Evolutionary conservation across 2,797 vertebrate species (phyloP).

Genomic region (Notolabrus celidotus): DNA sequence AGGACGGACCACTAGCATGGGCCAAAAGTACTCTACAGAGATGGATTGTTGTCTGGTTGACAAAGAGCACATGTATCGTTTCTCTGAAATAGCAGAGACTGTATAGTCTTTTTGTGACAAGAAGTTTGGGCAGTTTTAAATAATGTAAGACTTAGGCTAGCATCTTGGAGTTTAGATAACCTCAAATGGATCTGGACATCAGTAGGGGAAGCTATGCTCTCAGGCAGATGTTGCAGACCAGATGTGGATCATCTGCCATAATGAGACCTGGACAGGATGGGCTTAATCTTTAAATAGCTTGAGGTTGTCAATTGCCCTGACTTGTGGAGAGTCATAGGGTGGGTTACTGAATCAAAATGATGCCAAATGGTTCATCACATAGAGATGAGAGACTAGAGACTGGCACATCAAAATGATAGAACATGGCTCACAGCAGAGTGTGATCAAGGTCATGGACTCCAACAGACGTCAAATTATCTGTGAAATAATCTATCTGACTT

Average conservation of each 20-base stretch:
- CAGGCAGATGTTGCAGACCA: constrained; percentile 1
- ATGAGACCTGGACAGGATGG: constrained; percentile 5
- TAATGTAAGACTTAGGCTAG: not conserved
- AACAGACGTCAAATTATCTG: no score
- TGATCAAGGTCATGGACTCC: no score
- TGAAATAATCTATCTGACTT: no score
- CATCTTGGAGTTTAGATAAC: not conserved
- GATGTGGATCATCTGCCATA: constrained; percentile 4
- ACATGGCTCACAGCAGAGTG: no score
- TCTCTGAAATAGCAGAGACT: not conserved
- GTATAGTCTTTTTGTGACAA: not conserved
- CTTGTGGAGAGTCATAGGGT: not conserved
- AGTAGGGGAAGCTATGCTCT: constrained; percentile 11
- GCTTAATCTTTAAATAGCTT: constrained; percentile 7
- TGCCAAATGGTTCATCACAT: no score
- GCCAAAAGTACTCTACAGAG: not conserved
- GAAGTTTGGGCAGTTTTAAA: not conserved
- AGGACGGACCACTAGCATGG: not conserved
- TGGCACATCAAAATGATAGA: no score
- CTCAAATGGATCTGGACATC: not conserved
- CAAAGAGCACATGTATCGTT: not conserved
- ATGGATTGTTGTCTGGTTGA: not conserved
- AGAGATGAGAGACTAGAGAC: no score
- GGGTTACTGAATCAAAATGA: no score
- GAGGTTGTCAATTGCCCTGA: not conserved